Conservation (phyloP, 2,113 vertebrate genomes). For the Meleagris gallopavo region DNA sequence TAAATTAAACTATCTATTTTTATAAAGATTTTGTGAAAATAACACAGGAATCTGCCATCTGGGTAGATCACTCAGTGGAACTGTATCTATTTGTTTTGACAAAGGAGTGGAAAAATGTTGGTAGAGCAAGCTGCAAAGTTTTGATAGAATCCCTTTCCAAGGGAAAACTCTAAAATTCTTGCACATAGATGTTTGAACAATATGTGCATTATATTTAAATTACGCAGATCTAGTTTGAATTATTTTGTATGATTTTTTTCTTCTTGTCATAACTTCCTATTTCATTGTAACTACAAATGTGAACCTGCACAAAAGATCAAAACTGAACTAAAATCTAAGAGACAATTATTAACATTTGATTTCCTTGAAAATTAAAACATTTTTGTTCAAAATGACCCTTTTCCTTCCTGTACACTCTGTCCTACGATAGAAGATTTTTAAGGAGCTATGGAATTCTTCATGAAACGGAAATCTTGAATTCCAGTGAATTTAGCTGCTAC, state of each 20-base stretch:
- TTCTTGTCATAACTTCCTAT: not conserved
- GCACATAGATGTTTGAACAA: not conserved
- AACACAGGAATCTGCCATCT: not conserved
- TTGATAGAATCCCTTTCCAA: not conserved
- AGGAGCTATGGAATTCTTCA: not conserved
- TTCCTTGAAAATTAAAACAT: not conserved
- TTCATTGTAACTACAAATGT: not conserved
- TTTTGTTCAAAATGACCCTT: not conserved
- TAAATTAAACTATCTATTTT: not conserved
- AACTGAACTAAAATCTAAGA: not conserved
- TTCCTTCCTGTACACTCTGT: not conserved
- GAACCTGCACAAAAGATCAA: not conserved
- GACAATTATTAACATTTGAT: not conserved
- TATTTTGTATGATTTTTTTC: not conserved
- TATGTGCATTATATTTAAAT: not conserved
- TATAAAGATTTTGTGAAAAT: not conserved
- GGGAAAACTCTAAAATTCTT: not conserved
- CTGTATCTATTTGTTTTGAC: not conserved
- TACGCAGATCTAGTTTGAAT: not conserved
- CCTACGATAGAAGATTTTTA: not conserved
- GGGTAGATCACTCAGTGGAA: not conserved
- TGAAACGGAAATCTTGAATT: not conserved
- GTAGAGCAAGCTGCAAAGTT: not conserved
- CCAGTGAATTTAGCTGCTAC: not conserved
- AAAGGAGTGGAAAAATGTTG: not conserved